These are phyloP conservation scores for Mactromeris polynyma DNA, from an alignment of 2,888 invertebrate species.

Conservation along the genomic window DNA sequence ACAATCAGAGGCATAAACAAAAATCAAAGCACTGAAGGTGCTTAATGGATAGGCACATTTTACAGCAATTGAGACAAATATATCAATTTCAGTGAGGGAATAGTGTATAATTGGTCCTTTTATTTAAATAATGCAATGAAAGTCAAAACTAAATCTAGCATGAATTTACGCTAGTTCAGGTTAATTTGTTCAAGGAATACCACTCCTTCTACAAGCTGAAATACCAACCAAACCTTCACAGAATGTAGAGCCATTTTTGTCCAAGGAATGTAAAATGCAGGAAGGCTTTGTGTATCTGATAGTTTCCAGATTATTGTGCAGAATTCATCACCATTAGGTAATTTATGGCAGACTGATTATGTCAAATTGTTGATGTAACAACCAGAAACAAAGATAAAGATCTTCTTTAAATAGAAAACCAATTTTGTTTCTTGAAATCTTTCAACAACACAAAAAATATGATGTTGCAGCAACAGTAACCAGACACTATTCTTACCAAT, in stretches of 20 bases:
- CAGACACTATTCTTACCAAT: background rate
- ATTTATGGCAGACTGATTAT: slow-evolving; percentile 1
- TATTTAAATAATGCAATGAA: too few species aligned
- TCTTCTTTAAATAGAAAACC: slow-evolving; percentile 10
- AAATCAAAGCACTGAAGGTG: too few species aligned
- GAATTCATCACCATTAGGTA: background rate
- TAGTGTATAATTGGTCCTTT: too few species aligned
- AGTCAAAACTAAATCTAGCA: too few species aligned
- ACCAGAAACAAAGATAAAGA: background rate
- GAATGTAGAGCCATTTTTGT: background rate
- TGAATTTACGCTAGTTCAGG: too few species aligned
- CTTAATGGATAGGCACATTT: too few species aligned
- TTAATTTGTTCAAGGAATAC: too few species aligned
- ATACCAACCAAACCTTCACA: too few species aligned
- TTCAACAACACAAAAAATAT: slow-evolving; percentile 3
- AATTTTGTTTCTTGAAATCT: slow-evolving; percentile 6
- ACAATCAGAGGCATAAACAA: too few species aligned
- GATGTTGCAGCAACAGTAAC: background rate
- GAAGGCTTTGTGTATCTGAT: background rate
- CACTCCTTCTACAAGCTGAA: too few species aligned
- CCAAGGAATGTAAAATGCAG: background rate
- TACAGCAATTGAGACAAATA: too few species aligned
- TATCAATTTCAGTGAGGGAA: too few species aligned
- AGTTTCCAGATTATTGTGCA: background rate
- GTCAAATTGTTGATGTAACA: background rate